Percentiles rank a stretch among this genome's conserved stretches.
These are phyloP conservation scores for Myotis brandtii DNA, from an alignment of 2,113 vertebrate genomes.

Conservation along the genomic window DNA sequence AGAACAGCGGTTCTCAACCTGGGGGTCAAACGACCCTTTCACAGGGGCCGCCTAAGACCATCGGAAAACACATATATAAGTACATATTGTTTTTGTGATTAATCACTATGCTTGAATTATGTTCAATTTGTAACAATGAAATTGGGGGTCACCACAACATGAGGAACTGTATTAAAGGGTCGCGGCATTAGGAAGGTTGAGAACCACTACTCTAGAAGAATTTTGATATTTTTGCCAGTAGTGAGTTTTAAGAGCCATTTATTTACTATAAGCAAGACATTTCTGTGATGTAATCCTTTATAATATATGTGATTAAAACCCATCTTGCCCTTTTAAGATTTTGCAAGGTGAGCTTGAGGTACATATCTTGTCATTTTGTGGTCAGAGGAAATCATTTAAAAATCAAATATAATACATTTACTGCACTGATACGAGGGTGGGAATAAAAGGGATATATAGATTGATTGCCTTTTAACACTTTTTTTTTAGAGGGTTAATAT, in stretches of 20 bases:
- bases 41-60: too few species aligned
- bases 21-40: too few species aligned
- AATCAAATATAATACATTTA: not conserved
- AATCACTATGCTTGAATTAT: too few species aligned
- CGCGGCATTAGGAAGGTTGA: too few species aligned
- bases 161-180: too few species aligned
- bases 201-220: not conserved
- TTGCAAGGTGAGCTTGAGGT: not conserved
- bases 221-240: constrained; percentile 18
- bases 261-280: not conserved
- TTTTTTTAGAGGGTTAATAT: not conserved
- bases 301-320: not conserved
- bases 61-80: too few species aligned
- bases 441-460: not conserved
- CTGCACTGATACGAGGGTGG: not conserved
- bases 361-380: not conserved
- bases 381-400: not conserved
- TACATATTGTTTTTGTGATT: too few species aligned
- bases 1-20: not conserved
- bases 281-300: constrained; percentile 18
- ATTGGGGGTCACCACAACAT: too few species aligned
- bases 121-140: too few species aligned
- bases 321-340: not conserved
- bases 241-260: not conserved
- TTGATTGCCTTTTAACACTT: not conserved